Evolutionary conservation across 2,797 vertebrate genomes (phyloP).

Genomic region (Cirrhinus mrigala): DNA sequence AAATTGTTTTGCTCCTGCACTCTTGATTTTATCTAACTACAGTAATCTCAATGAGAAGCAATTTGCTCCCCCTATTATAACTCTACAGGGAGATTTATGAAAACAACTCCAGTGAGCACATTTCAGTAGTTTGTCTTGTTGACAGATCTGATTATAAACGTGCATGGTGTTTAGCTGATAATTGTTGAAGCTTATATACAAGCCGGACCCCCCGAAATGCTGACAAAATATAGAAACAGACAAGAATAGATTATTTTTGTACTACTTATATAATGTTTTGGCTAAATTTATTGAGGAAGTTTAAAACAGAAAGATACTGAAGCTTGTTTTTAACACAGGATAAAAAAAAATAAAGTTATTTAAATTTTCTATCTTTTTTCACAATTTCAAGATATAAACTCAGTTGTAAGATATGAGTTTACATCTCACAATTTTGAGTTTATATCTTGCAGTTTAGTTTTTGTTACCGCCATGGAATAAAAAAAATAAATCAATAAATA

Average conservation of each 20-base stretch:
- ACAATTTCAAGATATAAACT: neutral
- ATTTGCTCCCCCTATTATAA: neutral
- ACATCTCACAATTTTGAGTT: neutral
- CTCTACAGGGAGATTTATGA: neutral
- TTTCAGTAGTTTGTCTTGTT: constrained; percentile 16
- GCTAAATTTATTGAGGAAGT: neutral
- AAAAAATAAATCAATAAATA: too few relatives aligned
- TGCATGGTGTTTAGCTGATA: neutral
- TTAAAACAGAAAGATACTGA: neutral
- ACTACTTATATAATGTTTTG: neutral
- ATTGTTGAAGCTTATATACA: neutral
- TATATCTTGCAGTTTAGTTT: too few relatives aligned
- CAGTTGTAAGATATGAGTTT: neutral
- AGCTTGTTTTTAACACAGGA: neutral
- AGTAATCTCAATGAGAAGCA: constrained; percentile 15
- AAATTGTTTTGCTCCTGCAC: neutral
- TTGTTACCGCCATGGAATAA: neutral
- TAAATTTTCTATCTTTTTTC: neutral
- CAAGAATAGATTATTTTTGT: neutral
- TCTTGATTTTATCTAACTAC: constrained; percentile 27
- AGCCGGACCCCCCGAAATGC: neutral
- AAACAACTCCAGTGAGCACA: neutral
- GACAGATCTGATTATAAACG: constrained; percentile 21
- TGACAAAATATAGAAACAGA: neutral
- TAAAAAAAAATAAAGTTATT: neutral